phyloP scores from a whole-genome alignment of 2,113 vertebrate genomes.

The Microtus richardsoni region DNA sequence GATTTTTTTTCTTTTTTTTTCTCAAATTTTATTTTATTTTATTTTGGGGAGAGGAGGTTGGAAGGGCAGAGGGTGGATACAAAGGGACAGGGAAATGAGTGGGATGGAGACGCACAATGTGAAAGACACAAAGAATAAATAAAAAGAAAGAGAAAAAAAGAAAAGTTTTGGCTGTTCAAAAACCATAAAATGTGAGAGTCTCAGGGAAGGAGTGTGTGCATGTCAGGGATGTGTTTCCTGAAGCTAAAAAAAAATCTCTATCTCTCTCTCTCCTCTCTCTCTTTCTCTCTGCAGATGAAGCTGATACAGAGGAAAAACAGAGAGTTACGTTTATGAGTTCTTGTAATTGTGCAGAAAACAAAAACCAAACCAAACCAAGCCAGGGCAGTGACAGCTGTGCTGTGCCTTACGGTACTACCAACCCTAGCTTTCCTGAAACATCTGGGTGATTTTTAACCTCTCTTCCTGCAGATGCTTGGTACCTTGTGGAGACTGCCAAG shows the following conservation, averaged over 20 bases:
- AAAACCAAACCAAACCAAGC: too few relatives aligned
- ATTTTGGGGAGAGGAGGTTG: background rate
- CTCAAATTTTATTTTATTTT: background rate
- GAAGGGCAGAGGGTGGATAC: background rate
- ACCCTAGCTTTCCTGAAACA: constrained; percentile 42
- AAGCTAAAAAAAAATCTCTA: background rate
- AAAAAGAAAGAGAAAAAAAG: background rate
- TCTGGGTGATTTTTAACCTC: constrained; percentile 57
- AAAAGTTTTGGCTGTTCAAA: background rate
- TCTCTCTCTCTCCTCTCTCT: background rate
- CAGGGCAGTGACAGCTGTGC: background rate
- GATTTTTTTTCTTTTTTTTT: background rate
- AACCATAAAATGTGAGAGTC: constrained; percentile 23
- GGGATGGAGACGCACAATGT: background rate
- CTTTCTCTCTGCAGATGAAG: background rate
- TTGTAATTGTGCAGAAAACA: background rate
- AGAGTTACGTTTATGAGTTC: background rate
- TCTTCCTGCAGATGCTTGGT: constrained; percentile 69
- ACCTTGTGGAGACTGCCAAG: constrained; percentile 54
- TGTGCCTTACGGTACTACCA: background rate
- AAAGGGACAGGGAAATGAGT: background rate
- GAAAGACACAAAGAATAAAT: background rate
- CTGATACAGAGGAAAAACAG: constrained; percentile 28
- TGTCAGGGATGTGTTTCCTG: background rate
- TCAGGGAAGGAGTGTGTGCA: background rate